These are phyloP conservation scores for Diadegma fenestrale DNA, from an alignment of 2,888 invertebrate species.

Conservation along the genomic window DNA sequence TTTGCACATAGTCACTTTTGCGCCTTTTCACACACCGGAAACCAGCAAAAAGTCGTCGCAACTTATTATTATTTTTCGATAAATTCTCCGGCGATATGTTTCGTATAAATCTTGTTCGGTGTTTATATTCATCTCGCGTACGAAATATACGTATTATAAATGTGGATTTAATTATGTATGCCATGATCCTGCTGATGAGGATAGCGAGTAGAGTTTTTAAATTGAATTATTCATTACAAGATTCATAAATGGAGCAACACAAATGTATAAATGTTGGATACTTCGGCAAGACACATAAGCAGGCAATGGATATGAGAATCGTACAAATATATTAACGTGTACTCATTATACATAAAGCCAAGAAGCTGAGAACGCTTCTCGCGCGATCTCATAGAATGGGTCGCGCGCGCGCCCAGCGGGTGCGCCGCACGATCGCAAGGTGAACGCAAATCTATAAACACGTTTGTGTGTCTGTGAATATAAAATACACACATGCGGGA, in stretches of 20 bases:
- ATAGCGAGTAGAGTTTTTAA: slow-evolving; percentile 41
- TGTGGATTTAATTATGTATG: slow-evolving; percentile 63
- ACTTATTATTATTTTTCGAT: slow-evolving; percentile 28
- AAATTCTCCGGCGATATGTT: slow-evolving; percentile 25
- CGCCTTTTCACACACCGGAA: neutral
- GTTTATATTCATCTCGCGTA: slow-evolving; percentile 36
- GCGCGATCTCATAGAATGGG: slow-evolving; percentile 64
- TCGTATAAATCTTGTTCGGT: neutral
- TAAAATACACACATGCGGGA: slow-evolving; percentile 7
- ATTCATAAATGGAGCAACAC: slow-evolving; percentile 63
- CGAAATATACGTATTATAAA: slow-evolving; percentile 50
- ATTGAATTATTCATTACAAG: slow-evolving; percentile 67
- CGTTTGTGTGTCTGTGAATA: neutral
- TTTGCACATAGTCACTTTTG: neutral
- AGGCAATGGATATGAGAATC: slow-evolving; percentile 6
- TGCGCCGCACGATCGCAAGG: slow-evolving; percentile 65
- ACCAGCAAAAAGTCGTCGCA: neutral
- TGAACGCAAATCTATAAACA: slow-evolving; percentile 58
- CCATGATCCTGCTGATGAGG: slow-evolving; percentile 62
- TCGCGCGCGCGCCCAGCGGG: slow-evolving; percentile 31
- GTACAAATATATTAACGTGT: slow-evolving; percentile 13
- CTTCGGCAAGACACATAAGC: neutral
- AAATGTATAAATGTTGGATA: neutral
- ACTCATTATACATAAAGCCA: slow-evolving; percentile 22
- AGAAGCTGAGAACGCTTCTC: slow-evolving; percentile 62